Evolutionary conservation across 1,140 invertebrate species (phyloP).

Genomic region (Lamellibrachia luymesi): DNA sequence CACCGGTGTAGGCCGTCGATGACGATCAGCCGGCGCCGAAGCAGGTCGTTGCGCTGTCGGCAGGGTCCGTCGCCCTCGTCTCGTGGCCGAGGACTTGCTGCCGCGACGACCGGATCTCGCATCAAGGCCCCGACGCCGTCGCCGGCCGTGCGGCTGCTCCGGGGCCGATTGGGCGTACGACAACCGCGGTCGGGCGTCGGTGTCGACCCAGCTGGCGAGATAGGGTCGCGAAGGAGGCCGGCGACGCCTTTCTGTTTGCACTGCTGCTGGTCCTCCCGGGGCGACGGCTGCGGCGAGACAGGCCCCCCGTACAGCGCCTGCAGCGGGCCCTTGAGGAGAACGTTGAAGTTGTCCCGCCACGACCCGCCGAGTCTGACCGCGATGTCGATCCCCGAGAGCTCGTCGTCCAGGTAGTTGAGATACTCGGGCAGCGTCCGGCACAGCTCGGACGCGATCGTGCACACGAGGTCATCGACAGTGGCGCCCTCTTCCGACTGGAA

Average conservation of each 20-base stretch:
- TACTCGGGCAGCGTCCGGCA: conserved; percentile 18
- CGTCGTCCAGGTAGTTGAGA: conserved; percentile 20
- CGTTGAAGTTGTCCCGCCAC: neutral
- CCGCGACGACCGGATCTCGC: neutral
- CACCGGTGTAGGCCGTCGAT: conserved; percentile 2
- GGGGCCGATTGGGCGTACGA: conserved; percentile 9
- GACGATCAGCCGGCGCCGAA: conserved; percentile 8
- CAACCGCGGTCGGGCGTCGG: neutral
- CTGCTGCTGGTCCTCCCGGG: neutral
- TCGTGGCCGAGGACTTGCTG: neutral
- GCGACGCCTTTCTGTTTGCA: neutral
- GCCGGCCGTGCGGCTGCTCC: neutral
- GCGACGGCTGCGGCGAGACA: neutral
- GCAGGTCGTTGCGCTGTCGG: neutral
- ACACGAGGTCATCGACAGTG: conserved; percentile 2
- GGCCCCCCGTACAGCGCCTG: conserved; percentile 7
- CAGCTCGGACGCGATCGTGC: conserved; percentile 7
- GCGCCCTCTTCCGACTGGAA: neutral
- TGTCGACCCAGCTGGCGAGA: too few species aligned
- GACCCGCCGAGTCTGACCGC: neutral
- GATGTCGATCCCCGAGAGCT: neutral
- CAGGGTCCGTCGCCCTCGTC: neutral
- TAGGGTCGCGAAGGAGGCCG: neutral
- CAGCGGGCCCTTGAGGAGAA: conserved; percentile 11
- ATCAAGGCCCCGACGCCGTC: neutral